Conservation (phyloP, 2,888 invertebrate species). For the Athalia rosae region DNA sequence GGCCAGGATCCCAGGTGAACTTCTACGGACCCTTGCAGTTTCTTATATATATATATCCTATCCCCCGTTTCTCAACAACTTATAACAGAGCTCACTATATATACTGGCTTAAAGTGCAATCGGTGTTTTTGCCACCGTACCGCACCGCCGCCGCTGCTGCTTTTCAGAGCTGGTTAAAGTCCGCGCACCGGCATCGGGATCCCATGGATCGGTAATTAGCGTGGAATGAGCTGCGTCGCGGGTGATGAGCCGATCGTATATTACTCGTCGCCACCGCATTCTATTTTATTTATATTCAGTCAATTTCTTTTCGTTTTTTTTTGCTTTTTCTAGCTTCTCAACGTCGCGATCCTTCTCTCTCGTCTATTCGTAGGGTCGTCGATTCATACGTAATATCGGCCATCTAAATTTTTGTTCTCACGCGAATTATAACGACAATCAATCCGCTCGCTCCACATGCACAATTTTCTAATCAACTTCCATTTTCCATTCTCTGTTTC, state of each 20-base stretch:
- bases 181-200: constrained; percentile 12
- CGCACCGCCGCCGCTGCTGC: constrained; percentile 12
- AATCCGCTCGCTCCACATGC: no score
- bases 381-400: no score
- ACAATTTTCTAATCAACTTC: constrained; percentile 46
- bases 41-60: constrained; percentile 13
- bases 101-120: constrained; percentile 34
- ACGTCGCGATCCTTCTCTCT: no score
- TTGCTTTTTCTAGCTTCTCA: no score
- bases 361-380: no score
- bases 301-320: no score
- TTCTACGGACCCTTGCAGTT: neutral
- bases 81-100: neutral
- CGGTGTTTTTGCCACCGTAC: constrained; percentile 24
- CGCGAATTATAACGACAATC: no score
- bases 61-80: neutral
- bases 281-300: neutral
- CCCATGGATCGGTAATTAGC: constrained; percentile 43
- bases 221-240: constrained; percentile 42
- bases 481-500: constrained; percentile 78
- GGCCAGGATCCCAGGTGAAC: constrained; percentile 24
- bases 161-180: constrained; percentile 18
- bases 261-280: constrained; percentile 8
- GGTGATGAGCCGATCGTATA: constrained; percentile 38
- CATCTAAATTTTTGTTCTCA: no score